Conservation (phyloP, 2,888 invertebrate species). For the Lypha dubia region DNA sequence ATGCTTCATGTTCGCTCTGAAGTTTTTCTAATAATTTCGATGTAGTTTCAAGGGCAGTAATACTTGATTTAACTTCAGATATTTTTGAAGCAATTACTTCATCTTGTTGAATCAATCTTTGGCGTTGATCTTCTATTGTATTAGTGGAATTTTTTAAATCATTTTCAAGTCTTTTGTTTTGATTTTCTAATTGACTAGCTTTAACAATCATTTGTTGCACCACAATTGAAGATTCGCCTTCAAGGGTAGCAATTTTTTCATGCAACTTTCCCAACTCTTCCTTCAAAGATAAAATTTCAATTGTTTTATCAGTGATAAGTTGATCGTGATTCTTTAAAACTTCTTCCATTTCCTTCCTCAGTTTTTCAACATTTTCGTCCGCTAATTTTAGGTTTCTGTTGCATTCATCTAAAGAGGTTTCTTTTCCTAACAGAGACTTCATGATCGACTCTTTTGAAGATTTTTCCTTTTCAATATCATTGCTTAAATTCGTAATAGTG, state of each 20-base stretch:
- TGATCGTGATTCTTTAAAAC: slow-evolving; percentile 41
- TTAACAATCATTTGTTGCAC: slow-evolving; percentile 69
- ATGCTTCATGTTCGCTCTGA: slow-evolving; percentile 69
- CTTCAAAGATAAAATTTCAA: slow-evolving; percentile 64
- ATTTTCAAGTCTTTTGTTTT: slow-evolving; percentile 67
- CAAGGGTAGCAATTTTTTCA: slow-evolving; percentile 60
- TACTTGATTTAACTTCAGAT: slow-evolving; percentile 66
- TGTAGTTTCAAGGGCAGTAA: slow-evolving; percentile 69
- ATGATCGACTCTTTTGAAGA: slow-evolving; percentile 19
- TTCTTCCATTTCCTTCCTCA: slow-evolving; percentile 53
- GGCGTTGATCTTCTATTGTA: slow-evolving; percentile 65
- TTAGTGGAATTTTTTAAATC: slow-evolving; percentile 62
- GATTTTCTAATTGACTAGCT: slow-evolving; percentile 68
- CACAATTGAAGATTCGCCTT: slow-evolving; percentile 65
- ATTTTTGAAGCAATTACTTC: slow-evolving; percentile 63
- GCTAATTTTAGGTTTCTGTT: slow-evolving; percentile 51
- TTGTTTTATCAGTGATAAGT: slow-evolving; percentile 47
- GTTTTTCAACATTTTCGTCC: slow-evolving; percentile 49
- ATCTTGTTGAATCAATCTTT: slow-evolving; percentile 66
- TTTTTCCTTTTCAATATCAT: slow-evolving; percentile 41
- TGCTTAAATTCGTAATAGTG: slow-evolving; percentile 71
- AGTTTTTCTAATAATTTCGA: slow-evolving; percentile 73
- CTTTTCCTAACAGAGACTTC: slow-evolving; percentile 53
- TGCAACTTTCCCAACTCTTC: slow-evolving; percentile 68
- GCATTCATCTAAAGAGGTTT: slow-evolving; percentile 32